A percentile compares a stretch with the other conserved stretches of the same genome.
Conservation (phyloP, 2,113 vertebrate species). For the Anser cygnoides region DNA sequence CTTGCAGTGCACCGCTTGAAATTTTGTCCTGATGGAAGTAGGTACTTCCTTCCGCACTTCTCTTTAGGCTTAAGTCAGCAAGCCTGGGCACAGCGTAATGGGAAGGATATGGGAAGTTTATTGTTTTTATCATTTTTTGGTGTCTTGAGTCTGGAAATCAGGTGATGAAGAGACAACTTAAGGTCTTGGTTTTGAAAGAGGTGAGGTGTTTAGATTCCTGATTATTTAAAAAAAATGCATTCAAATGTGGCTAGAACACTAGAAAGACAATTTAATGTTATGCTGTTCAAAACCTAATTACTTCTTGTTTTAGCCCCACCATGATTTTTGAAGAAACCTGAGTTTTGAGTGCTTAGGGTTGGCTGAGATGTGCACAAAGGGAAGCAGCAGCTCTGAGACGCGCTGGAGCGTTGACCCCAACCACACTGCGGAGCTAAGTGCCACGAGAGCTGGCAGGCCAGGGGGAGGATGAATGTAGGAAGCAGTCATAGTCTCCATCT, state of each 20-base stretch:
- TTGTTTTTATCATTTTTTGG: not conserved
- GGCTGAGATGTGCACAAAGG: not conserved
- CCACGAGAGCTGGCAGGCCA: not conserved
- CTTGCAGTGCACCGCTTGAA: not conserved
- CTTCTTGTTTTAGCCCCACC: not conserved
- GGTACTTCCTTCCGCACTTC: not conserved
- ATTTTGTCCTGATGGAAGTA: not conserved
- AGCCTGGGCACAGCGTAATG: not conserved
- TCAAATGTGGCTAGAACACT: not conserved
- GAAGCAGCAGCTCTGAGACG: not conserved
- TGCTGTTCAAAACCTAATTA: not conserved
- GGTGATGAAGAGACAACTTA: not conserved
- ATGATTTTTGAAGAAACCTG: not conserved
- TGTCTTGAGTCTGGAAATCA: not conserved
- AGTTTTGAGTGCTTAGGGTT: not conserved
- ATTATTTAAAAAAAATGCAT: not conserved
- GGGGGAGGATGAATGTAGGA: not conserved
- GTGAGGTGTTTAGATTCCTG: not conserved
- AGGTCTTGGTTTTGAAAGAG: not conserved
- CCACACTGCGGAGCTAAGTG: rapidly evolving
- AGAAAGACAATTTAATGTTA: not conserved
- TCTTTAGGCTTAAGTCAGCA: not conserved
- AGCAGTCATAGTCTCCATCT: not conserved
- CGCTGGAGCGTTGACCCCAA: not conserved
- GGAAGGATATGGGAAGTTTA: not conserved